Conservation (phyloP, 1,140 invertebrate species). For the Plectrocnemia conspersa region DNA sequence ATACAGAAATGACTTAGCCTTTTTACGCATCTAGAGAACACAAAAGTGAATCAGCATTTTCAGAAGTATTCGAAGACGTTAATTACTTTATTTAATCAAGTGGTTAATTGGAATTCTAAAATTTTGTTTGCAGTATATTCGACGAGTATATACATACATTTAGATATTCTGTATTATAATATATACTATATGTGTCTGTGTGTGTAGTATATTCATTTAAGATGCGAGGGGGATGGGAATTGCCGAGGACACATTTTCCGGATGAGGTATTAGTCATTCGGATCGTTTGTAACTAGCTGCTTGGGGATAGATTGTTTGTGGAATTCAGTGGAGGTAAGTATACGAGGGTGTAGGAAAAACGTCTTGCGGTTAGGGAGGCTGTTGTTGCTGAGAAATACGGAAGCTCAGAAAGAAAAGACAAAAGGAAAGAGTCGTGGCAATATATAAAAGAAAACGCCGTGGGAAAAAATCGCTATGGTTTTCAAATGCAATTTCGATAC, state of each 20-base stretch:
- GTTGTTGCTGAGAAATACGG: slow-evolving; percentile 5
- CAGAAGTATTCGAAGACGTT: too few relatives aligned
- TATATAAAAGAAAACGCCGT: too few relatives aligned
- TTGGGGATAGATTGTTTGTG: not conserved
- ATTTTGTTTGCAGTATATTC: not conserved
- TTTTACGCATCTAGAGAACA: too few relatives aligned
- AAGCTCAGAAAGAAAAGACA: not conserved
- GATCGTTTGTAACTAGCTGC: slow-evolving; percentile 26
- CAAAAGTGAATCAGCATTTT: too few relatives aligned
- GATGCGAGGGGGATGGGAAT: slow-evolving; percentile 17
- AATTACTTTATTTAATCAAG: slow-evolving; percentile 13
- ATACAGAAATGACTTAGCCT: too few relatives aligned
- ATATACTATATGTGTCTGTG: too few relatives aligned
- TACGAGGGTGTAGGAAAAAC: not conserved
- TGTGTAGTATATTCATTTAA: too few relatives aligned
- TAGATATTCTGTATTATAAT: too few relatives aligned
- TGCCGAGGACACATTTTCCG: slow-evolving; percentile 28
- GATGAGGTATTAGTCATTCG: slow-evolving; percentile 33
- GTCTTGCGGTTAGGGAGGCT: not conserved
- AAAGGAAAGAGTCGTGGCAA: slow-evolving; percentile 5
- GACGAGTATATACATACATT: not conserved
- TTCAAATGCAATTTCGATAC: too few relatives aligned
- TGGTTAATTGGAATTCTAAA: not conserved
- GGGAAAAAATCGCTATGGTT: too few relatives aligned
- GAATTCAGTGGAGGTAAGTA: slow-evolving; percentile 3